Base-by-base conservation (phyloP, 2,797 vertebrate species). In the Telmatherina bonti region DNA sequence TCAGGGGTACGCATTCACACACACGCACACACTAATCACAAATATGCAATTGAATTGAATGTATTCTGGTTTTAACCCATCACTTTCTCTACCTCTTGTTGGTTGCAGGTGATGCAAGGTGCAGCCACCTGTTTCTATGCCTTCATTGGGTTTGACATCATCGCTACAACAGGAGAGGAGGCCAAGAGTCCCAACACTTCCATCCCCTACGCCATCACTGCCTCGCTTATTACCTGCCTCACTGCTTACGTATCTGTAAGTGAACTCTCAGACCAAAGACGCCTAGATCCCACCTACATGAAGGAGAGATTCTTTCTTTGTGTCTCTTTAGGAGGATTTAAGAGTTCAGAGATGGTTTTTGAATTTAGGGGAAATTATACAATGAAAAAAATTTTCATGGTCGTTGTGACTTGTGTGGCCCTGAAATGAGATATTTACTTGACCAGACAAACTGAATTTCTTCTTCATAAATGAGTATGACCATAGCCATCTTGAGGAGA, bases 221-320 rank as follows among this genome's bases (percentile, higher is more conserved):
- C 97, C 78, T 99, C 98, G 0, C 94, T 99, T 3, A 94, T 99
- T 92, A 97, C 95, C 10, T 99, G 98, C 84, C 94, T 99, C 89
- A 98, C 97, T 29, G 97, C 97, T n/a, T 99, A 99, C 0, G 97
- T 99, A 70, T 99, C 98, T 1, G 97, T 99, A 91, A 97, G 97
- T 96, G 35, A 22, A 41, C 22, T 15, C 1, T 11, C 12, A 18
- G 15, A 5, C 55, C 12, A 12, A 33, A 7, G 5, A 72, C 6
- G 16, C n/a, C n/a, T n/a, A n/a, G n/a, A n/a, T n/a, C n/a, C 7
- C 43, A 61, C 41, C 54, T 31, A 70, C 38, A 64, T 0, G 0
- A 10, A 0, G 7, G 0, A 4, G 5, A 41, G 10, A 36, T 4
- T 22, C 33, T 35, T 31, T 0, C 4, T 62, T 62, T 29, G 3